phyloP scores from a whole-genome alignment of 2,888 invertebrate genomes.

The Drosophila nr. perissopoda region DNA sequence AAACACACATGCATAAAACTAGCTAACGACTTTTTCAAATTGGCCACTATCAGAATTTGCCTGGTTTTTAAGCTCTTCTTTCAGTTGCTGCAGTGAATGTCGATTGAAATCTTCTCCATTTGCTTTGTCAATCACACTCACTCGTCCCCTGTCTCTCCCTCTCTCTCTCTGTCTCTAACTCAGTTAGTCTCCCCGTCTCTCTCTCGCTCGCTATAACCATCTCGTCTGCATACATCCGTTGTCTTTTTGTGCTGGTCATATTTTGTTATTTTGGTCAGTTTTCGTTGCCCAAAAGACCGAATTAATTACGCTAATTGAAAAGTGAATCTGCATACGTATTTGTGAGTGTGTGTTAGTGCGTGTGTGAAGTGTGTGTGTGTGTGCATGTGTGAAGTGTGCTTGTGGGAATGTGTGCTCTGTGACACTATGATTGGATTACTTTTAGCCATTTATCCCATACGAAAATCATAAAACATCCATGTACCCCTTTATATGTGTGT shows the following conservation, averaged over 20 bases:
- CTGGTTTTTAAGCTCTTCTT: not conserved
- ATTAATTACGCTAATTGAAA: slow-evolving; percentile 67
- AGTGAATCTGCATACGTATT: slow-evolving; percentile 3
- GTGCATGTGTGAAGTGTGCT: not conserved
- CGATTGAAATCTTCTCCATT: slow-evolving; percentile 5
- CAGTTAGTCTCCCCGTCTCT: not conserved
- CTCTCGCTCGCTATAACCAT: not conserved
- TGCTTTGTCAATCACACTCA: slow-evolving; percentile 1
- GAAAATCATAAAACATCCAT: not conserved
- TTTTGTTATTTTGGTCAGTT: slow-evolving; percentile 35
- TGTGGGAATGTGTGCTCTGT: not conserved
- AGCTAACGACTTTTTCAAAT: not conserved
- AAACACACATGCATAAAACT: not conserved
- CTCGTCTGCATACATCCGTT: not conserved
- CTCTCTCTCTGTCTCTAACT: not conserved
- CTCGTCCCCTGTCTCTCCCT: too few species aligned
- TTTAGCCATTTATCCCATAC: not conserved
- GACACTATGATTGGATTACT: not conserved
- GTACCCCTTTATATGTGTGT: not conserved
- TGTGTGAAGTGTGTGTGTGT: not conserved
- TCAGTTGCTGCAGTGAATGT: slow-evolving; percentile 1
- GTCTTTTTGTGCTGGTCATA: slow-evolving; percentile 7
- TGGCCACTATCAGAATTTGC: not conserved
- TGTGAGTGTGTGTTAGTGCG: not conserved
- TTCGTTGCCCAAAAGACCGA: slow-evolving; percentile 33